Evolutionary conservation across 1,140 invertebrate species (phyloP).

Genomic region (Sipha flava): DNA sequence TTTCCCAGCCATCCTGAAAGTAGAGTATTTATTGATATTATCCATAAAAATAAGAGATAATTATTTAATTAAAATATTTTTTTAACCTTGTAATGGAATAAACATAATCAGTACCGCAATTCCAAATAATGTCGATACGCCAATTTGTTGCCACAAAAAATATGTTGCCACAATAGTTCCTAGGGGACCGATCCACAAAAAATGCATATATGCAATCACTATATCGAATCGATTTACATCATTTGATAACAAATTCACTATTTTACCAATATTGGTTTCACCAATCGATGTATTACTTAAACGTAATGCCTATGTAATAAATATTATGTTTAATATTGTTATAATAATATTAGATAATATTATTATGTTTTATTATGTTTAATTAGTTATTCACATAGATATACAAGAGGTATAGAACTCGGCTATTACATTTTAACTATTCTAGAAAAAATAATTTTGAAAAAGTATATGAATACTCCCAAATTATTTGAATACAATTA

Average conservation of each 20-base stretch:
- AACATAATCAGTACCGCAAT: constrained; percentile 67
- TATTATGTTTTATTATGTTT: no score
- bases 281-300: constrained; percentile 60
- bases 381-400: no score
- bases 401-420: no score
- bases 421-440: no score
- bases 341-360: no score
- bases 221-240: constrained; percentile 69
- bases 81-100: constrained; percentile 70
- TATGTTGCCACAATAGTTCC: constrained; percentile 66
- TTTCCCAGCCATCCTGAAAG: constrained; percentile 60
- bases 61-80: background rate
- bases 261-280: constrained; percentile 73
- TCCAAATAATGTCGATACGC: constrained; percentile 64
- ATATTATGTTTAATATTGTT: no score
- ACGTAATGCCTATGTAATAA: constrained; percentile 52
- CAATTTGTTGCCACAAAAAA: constrained; percentile 67
- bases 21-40: constrained; percentile 71
- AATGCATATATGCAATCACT: constrained; percentile 59
- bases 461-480: no score
- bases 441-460: no score
- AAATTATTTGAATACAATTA: no score
- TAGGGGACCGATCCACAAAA: constrained; percentile 71
- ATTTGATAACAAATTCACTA: constrained; percentile 87
- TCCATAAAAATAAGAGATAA: constrained; percentile 70